phyloP scores from a whole-genome alignment of 2,797 vertebrate genomes.

The Poeciliopsis gracilis region DNA sequence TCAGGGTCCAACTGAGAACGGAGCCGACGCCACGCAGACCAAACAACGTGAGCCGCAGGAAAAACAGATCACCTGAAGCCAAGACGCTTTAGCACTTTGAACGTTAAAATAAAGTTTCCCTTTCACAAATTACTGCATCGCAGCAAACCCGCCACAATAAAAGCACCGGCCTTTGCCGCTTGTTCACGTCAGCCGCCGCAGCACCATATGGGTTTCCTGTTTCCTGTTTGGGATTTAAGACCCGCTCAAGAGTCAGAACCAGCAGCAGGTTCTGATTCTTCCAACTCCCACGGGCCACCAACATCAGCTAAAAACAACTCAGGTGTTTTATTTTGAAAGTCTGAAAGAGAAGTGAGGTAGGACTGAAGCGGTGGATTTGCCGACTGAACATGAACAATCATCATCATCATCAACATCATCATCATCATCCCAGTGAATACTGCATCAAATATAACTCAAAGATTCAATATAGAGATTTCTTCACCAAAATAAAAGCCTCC shows the following conservation, averaged over 20 bases:
- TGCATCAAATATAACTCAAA: constrained; percentile 77
- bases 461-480: constrained; percentile 51
- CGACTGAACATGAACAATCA: constrained; percentile 49
- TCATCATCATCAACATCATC: constrained; percentile 37
- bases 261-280: background rate
- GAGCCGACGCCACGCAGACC: background rate
- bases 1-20: background rate
- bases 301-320: constrained; percentile 30
- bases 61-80: constrained; percentile 53
- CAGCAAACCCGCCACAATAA: constrained; percentile 55
- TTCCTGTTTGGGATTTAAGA: background rate
- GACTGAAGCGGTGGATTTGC: constrained; percentile 33
- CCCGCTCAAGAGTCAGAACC: background rate
- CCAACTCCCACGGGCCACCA: background rate
- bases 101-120: constrained; percentile 58
- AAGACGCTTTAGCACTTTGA: constrained; percentile 67
- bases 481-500: constrained; percentile 82
- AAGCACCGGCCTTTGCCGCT: constrained; percentile 37
- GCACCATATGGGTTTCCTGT: constrained; percentile 2
- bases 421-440: constrained; percentile 58
- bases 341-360: constrained; percentile 50
- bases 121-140: constrained; percentile 60
- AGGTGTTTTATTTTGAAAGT: constrained; percentile 29
- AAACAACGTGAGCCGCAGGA: constrained; percentile 38
- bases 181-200: constrained; percentile 32